phyloP scores from a whole-genome alignment of 1,140 invertebrate species.

The Drosophila carrolli region DNA sequence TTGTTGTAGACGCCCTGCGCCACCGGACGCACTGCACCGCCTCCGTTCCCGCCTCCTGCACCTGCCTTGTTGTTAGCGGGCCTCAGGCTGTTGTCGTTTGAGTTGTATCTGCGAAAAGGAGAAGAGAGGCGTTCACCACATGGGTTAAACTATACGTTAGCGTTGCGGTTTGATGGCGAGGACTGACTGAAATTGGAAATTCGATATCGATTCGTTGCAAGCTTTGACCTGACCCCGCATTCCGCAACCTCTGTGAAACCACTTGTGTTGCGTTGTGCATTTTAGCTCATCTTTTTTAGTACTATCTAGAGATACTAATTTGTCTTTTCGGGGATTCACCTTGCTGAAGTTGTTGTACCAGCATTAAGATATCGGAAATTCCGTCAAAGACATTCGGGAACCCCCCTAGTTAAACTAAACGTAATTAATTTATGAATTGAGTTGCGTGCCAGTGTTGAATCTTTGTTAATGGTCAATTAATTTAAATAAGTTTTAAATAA shows the following conservation, averaged over 20 bases:
- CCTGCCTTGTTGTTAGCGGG: slow-evolving; percentile 63
- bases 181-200: slow-evolving; percentile 48
- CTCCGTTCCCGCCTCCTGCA: slow-evolving; percentile 82
- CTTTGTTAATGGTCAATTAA: neutral
- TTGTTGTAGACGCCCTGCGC: slow-evolving; percentile 95
- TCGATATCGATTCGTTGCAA: slow-evolving; percentile 61
- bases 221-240: slow-evolving; percentile 27
- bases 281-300: slow-evolving; percentile 16
- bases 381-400: neutral
- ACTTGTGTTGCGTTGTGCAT: slow-evolving; percentile 2
- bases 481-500: neutral
- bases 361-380: neutral
- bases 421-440: neutral
- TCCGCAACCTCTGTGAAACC: slow-evolving; percentile 1
- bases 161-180: slow-evolving; percentile 1
- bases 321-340: slow-evolving; percentile 10
- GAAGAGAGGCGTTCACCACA: neutral
- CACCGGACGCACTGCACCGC: slow-evolving; percentile 82
- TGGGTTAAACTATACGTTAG: neutral
- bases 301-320: neutral
- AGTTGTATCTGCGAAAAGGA: slow-evolving; percentile 61
- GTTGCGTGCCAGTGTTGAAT: neutral
- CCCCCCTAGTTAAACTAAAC: neutral
- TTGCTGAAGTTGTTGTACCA: neutral
- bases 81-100: slow-evolving; percentile 71